These are phyloP conservation scores for Phasia obesa DNA, from an alignment of 2,888 invertebrate species.

Conservation along the genomic window DNA sequence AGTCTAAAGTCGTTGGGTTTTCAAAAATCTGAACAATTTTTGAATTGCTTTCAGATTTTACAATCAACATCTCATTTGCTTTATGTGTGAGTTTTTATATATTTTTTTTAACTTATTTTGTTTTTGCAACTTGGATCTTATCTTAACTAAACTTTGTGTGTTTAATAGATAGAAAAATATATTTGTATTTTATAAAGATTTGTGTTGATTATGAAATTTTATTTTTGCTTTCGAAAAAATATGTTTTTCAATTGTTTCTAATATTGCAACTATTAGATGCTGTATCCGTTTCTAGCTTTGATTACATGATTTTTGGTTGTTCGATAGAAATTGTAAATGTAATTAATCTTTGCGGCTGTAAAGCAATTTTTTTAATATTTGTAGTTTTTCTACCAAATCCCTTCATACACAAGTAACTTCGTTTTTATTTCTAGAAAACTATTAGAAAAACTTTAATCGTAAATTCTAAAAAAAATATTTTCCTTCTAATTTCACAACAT, in stretches of 20 bases:
- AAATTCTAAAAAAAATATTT: too few species aligned
- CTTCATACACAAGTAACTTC: too few species aligned
- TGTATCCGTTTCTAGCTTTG: too few species aligned
- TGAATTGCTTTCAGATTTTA: conserved; percentile 2
- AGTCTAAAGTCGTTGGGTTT: neutral
- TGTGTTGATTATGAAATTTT: neutral
- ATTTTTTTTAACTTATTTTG: neutral
- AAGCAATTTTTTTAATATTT: too few species aligned
- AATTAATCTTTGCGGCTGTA: too few species aligned
- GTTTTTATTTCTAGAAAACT: too few species aligned
- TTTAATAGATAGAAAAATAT: neutral
- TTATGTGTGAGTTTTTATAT: neutral
- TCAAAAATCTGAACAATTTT: conserved; percentile 29
- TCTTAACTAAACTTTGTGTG: neutral
- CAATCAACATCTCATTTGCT: conserved; percentile 4
- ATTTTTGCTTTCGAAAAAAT: neutral
- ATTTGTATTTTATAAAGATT: conserved; percentile 10
- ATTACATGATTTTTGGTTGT: too few species aligned
- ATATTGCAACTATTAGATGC: too few species aligned
- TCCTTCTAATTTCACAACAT: too few species aligned
- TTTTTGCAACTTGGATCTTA: conserved; percentile 13
- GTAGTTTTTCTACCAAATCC: too few species aligned
- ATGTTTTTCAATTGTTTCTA: neutral
- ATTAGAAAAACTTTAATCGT: too few species aligned
- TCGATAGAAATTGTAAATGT: too few species aligned